Conservation (phyloP, 2,113 vertebrate species). For the Tragelaphus imberbis region DNA sequence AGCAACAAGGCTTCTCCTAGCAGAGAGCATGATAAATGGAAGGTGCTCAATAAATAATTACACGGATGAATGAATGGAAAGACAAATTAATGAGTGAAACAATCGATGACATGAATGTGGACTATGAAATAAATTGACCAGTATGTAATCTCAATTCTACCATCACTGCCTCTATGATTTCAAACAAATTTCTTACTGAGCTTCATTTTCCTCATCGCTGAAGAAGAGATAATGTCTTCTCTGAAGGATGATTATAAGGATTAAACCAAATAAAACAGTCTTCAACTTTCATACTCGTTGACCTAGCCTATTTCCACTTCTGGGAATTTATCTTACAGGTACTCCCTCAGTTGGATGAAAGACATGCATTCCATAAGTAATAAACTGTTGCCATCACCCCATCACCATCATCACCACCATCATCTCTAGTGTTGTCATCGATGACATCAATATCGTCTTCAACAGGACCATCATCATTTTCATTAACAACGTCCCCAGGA, state of each 20-base stretch:
- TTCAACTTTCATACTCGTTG: not conserved
- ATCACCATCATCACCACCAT: not conserved
- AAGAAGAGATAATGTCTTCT: not conserved
- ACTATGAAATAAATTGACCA: not conserved
- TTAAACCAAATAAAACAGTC: not conserved
- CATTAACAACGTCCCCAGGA: not conserved
- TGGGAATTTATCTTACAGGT: not conserved
- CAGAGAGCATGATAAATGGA: not conserved
- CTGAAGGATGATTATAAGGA: not conserved
- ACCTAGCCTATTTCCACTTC: not conserved
- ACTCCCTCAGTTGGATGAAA: not conserved
- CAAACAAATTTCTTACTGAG: not conserved
- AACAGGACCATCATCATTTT: not conserved
- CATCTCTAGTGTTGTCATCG: too few species aligned
- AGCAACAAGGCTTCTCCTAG: not conserved
- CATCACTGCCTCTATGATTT: not conserved
- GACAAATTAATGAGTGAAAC: not conserved
- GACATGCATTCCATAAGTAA: not conserved
- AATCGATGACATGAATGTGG: not conserved
- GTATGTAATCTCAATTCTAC: not conserved
- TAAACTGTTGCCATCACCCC: not conserved
- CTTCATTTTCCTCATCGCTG: not conserved
- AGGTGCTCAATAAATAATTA: not conserved
- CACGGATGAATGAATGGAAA: not conserved
- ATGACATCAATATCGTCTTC: not conserved